Conservation (phyloP, 2,888 invertebrate species). For the Microctonus brassicae region DNA sequence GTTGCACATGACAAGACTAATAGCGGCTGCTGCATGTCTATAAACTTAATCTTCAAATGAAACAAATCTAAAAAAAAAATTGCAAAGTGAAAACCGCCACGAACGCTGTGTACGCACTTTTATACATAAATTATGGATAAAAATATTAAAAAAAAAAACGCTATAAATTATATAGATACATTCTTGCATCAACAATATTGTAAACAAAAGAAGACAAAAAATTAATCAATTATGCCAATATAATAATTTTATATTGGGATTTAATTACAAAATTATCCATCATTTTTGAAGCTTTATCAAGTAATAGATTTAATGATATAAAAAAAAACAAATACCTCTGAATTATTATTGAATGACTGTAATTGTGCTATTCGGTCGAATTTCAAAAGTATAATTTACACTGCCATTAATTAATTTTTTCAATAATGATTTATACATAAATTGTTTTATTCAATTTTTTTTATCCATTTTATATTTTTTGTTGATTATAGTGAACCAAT, state of each 20-base stretch:
- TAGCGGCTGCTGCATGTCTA: slow-evolving; percentile 7
- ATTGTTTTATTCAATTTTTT: neutral
- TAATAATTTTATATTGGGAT: slow-evolving; percentile 1
- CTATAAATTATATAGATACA: slow-evolving; percentile 5
- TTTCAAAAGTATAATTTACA: slow-evolving; percentile 5
- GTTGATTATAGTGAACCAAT: neutral
- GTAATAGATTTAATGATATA: slow-evolving; percentile 1
- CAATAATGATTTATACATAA: neutral
- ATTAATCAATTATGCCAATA: neutral
- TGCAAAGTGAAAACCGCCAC: neutral
- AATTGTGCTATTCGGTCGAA: neutral
- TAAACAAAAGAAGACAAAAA: neutral
- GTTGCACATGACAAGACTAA: slow-evolving; percentile 7
- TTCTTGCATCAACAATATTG: neutral
- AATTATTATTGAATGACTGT: neutral
- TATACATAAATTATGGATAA: slow-evolving; percentile 18
- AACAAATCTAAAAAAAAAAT: neutral
- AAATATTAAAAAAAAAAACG: neutral
- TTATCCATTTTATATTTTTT: neutral
- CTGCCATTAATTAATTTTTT: neutral
- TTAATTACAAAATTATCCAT: neutral
- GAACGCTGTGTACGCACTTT: slow-evolving; percentile 9
- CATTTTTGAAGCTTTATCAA: slow-evolving; percentile 7
- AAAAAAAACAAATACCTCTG: slow-evolving; percentile 8
- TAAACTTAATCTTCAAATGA: neutral